Base-by-base conservation (phyloP, 92 coral and sea anemone genomes). In the Nematostella vectensis region DNA sequence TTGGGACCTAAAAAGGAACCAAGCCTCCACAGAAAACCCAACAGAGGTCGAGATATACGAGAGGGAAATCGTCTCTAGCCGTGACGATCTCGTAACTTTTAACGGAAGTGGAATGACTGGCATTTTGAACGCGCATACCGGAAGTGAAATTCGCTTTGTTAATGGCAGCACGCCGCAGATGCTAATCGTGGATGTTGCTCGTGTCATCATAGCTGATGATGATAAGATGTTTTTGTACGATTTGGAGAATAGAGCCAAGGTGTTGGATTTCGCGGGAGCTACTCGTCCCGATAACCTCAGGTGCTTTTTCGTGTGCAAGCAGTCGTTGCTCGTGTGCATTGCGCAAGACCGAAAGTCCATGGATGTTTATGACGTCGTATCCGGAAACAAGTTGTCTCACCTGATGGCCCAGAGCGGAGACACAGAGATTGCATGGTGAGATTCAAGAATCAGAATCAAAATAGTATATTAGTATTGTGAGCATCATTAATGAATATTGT, bases 1-100 rank as follows among this genome's bases (percentile, higher is more conserved):
- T 6, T 81, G 88, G 88, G 88, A 81, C 62, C 49, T 81, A 18
- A 66, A 76, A 31, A 76, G 79, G 27, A 53, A 69, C 47, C 44
- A 54, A 17, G 9, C 58, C 1, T 42, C 62, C 13, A 16, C 39
- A 3, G 54, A 37, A 24, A 66, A 65, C 24, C 74, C 58, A 11
- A 27, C 2, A 16, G 79, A 58, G 9, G 69, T 61, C 27, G 44
- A 65, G n/a, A n/a, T n/a, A n/a, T n/a, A n/a, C n/a, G 88, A 75
- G 68, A 19, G 56, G 57, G 88, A 81, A 50, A 67, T 81, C 22
- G 65, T 58, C 11, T 59, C 45, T 15, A 11, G 65, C 56, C 50
- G 40, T 11, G 70, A 70, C 13, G 31, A 62, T 27, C 56, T 27
- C 4, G 67, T 62, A 9, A 28, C 72, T 30, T 69, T 73, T 52